Evolutionary conservation across 1,140 invertebrate genomes (phyloP).

Genomic region (Popillia japonica): DNA sequence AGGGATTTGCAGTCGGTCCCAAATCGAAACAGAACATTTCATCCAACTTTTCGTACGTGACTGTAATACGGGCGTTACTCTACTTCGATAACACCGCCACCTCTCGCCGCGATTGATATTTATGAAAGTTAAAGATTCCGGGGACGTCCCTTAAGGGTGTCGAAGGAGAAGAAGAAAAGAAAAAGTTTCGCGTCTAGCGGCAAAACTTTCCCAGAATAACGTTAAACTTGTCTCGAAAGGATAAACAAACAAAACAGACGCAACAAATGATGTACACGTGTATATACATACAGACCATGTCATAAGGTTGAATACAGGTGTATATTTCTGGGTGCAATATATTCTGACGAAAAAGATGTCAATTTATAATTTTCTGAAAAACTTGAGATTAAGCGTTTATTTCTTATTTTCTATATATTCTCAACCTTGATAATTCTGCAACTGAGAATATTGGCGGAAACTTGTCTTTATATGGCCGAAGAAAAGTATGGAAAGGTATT

Average conservation of each 20-base stretch:
- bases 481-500: too few relatives aligned
- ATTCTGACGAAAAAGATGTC: too few relatives aligned
- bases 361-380: too few relatives aligned
- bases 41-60: constrained; percentile 60
- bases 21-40: constrained; percentile 61
- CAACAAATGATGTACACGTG: constrained; percentile 31
- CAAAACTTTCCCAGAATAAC: not conserved
- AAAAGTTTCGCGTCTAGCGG: constrained; percentile 10
- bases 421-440: too few relatives aligned
- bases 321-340: too few relatives aligned
- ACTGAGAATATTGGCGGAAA: too few relatives aligned
- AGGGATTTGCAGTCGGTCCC: constrained; percentile 60
- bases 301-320: not conserved
- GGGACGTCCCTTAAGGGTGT: constrained; percentile 50
- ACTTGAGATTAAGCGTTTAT: too few relatives aligned
- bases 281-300: not conserved
- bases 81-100: constrained; percentile 51
- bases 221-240: constrained; percentile 14
- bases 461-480: too few relatives aligned
- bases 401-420: too few relatives aligned
- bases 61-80: constrained; percentile 57
- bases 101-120: constrained; percentile 57
- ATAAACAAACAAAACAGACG: constrained; percentile 26
- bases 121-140: constrained; percentile 58
- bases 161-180: constrained; percentile 47